Conservation (phyloP, 2,888 invertebrate genomes). For the Epicampocera succincta region DNA sequence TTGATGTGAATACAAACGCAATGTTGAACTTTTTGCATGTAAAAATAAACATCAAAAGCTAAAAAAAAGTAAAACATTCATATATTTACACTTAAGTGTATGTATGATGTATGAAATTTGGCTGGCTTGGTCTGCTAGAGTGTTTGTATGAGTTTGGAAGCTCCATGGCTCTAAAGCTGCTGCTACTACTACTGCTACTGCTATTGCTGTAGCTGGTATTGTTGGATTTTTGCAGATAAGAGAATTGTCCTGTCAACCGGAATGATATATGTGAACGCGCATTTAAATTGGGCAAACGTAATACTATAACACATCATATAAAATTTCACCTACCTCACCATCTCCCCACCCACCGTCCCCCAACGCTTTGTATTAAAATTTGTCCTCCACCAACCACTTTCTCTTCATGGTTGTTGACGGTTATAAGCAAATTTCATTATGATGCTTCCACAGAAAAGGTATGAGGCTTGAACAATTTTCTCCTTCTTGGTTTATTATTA, state of each 20-base stretch:
- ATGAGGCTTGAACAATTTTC: slow-evolving; percentile 67
- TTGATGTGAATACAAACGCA: slow-evolving; percentile 48
- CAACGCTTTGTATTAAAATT: background rate
- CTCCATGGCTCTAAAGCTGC: slow-evolving; percentile 18
- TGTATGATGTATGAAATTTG: slow-evolving; percentile 30
- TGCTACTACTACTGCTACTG: background rate
- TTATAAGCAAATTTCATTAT: slow-evolving; percentile 63
- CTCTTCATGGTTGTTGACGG: slow-evolving; percentile 32
- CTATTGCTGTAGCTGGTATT: slow-evolving; percentile 67
- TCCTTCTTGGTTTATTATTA: slow-evolving; percentile 64
- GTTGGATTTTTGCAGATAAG: slow-evolving; percentile 84
- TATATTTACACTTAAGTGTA: background rate
- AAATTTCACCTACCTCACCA: slow-evolving; percentile 56
- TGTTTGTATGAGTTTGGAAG: slow-evolving; percentile 16
- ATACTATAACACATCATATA: slow-evolving; percentile 68
- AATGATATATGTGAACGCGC: slow-evolving; percentile 85
- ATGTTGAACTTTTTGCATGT: slow-evolving; percentile 50
- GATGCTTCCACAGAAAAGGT: slow-evolving; percentile 40
- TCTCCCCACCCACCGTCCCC: background rate
- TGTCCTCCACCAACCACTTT: background rate
- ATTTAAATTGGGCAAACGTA: slow-evolving; percentile 81
- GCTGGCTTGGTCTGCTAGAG: slow-evolving; percentile 37
- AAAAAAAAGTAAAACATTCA: slow-evolving; percentile 33
- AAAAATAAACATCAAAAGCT: slow-evolving; percentile 28
- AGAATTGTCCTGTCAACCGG: slow-evolving; percentile 87